These are phyloP conservation scores for Panzeria rudis DNA, from an alignment of 2,888 invertebrate species.

Conservation along the genomic window DNA sequence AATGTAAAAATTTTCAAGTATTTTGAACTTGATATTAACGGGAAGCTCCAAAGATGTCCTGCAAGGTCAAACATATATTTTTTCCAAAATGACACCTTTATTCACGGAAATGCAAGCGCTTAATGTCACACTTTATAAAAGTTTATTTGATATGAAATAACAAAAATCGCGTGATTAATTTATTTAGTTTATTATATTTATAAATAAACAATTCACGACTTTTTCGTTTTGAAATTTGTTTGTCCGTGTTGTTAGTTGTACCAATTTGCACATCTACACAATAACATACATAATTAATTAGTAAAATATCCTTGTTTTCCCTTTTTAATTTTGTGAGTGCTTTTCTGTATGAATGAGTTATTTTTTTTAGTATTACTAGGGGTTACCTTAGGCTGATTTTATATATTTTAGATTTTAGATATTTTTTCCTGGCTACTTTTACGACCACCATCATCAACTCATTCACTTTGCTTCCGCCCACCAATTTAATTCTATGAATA, in stretches of 20 bases:
- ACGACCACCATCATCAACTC: neutral
- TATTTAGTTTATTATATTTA: neutral
- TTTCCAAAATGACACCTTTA: too few relatives aligned
- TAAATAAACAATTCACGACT: neutral
- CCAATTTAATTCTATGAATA: neutral
- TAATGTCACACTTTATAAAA: too few relatives aligned
- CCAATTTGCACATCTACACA: neutral
- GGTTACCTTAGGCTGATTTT: too few relatives aligned
- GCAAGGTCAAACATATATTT: too few relatives aligned
- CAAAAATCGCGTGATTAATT: neutral
- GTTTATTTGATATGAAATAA: neutral
- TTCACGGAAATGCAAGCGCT: too few relatives aligned
- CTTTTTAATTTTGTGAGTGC: neutral
- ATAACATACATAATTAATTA: conserved; percentile 24
- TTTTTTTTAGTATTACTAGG: too few relatives aligned
- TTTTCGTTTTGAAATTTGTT: neutral
- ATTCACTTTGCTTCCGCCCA: conserved; percentile 17
- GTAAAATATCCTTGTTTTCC: conserved; percentile 17
- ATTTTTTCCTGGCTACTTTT: neutral
- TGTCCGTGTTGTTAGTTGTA: neutral
- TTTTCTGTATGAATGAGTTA: conserved; percentile 15
- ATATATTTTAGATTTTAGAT: too few relatives aligned
- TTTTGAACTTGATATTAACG: too few relatives aligned
- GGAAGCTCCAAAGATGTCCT: too few relatives aligned
- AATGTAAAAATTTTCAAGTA: too few relatives aligned